Conservation (phyloP, 1,140 invertebrate species). For the Mamestra configurata region DNA sequence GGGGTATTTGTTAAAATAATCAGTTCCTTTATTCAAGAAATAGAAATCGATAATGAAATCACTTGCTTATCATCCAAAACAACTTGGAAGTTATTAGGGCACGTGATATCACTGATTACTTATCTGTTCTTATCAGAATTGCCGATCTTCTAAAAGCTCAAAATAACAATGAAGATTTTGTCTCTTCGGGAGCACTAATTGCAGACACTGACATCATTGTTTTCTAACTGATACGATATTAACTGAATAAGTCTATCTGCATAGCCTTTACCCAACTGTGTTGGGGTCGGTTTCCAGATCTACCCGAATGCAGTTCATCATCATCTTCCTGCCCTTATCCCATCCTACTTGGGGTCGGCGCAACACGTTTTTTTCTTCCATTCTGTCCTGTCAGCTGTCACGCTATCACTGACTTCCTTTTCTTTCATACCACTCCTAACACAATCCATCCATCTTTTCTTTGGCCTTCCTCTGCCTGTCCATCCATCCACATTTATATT, state of each 20-base stretch:
- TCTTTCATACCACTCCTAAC: too few relatives aligned
- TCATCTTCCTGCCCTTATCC: too few relatives aligned
- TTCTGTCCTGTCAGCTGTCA: too few relatives aligned
- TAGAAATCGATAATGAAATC: conserved; percentile 16
- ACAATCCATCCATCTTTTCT: too few relatives aligned
- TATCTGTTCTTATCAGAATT: conserved; percentile 9
- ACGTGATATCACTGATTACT: conserved; percentile 19
- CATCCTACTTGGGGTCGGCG: too few relatives aligned
- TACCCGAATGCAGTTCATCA: too few relatives aligned
- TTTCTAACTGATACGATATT: neutral
- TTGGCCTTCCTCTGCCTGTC: too few relatives aligned
- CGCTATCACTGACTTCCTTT: too few relatives aligned
- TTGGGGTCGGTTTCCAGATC: too few relatives aligned
- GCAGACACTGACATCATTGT: conserved; percentile 4
- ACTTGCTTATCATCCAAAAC: conserved; percentile 15
- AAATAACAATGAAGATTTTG: neutral
- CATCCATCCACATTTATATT: too few relatives aligned
- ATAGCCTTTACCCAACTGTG: too few relatives aligned
- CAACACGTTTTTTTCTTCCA: too few relatives aligned
- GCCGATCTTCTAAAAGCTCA: neutral
- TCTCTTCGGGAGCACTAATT: neutral
- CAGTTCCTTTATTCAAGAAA: conserved; percentile 6
- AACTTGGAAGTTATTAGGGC: neutral
- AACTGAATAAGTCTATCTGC: neutral
- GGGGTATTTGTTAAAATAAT: neutral